Evolutionary conservation across 2,113 vertebrate species (phyloP), one percentile per base, ranked within the genome.

Genomic region (Channa maculata): DNA sequence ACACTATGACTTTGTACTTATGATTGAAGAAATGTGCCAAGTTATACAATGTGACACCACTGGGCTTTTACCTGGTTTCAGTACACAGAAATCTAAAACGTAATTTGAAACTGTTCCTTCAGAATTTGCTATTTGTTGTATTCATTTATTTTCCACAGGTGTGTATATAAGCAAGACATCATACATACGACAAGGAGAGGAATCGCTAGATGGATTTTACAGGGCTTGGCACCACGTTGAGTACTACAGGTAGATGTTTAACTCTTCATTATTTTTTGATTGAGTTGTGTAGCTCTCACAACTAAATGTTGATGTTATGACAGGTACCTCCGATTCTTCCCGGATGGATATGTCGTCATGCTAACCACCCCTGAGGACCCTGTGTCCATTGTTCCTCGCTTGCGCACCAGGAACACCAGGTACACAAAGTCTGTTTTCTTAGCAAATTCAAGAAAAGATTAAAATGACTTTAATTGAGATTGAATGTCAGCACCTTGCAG

Each of bases 161-260:
- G 95, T 99, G 2, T 99, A 99, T 81, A 97, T 99, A 94, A 99
- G 97, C 91, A 99, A 96, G 92, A 97, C 96, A 2, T 95, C 96
- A 2, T 99, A 99, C 76, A 97, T 98, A 79, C 98, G 98, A 67
- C 97, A 99, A 90, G 98, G 98, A 84, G 98, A 99, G 55, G 94
- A 98, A 68, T 99, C 98, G 49, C 94, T 99, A 88, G 98, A 99
- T 94, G 97, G 97, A 58, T 99, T 99, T 93, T 99, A 99, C 84
- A 95, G 97, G 86, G 96, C 98, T 0, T 99, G 97, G 97, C 98
- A 99, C 92, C 96, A 98, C 86, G 98, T 99, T 88, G 97, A 98
- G 90, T 99, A 96, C 94, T 99, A 97, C 94, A 97, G 98, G 98
- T 99, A 93, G 80, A 64, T 13, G 14, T 58, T 64, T 50, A 37